Conservation (phyloP, 2,797 vertebrate species). For the Chromis chromis region DNA sequence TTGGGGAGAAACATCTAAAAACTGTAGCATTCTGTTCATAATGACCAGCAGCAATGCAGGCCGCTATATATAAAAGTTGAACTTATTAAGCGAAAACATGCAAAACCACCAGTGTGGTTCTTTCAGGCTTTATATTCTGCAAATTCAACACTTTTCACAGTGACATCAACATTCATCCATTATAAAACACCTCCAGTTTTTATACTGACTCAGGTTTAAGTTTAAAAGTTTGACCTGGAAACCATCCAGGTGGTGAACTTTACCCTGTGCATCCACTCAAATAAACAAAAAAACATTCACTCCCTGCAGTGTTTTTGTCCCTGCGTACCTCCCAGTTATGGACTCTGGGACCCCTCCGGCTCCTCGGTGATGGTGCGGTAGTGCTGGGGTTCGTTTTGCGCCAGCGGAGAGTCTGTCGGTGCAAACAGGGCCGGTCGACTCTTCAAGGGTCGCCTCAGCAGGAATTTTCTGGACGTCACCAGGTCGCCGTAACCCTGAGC, state of each 20-base stretch:
- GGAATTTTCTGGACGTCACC: constrained; percentile 90
- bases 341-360: constrained; percentile 21
- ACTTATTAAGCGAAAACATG: not conserved
- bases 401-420: constrained; percentile 67
- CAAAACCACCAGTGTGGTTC: not conserved
- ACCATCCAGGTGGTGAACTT: constrained; percentile 1
- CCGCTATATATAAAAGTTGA: not conserved
- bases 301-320: not conserved
- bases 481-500: constrained; percentile 91
- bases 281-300: not conserved
- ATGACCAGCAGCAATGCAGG: not conserved
- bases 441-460: constrained; percentile 77
- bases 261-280: not conserved
- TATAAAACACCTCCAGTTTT: not conserved
- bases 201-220: constrained; percentile 4
- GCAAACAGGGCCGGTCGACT: constrained; percentile 54
- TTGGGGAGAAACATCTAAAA: too few species aligned
- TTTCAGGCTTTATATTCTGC: not conserved
- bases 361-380: constrained; percentile 78
- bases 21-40: too few species aligned
- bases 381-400: constrained; percentile 74
- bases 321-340: constrained; percentile 3
- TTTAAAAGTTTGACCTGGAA: not conserved
- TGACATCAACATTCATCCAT: not conserved
- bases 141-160: constrained; percentile 11